Evolutionary conservation across 2,888 invertebrate genomes (phyloP).

Genomic region (Neoscelio sp.): DNA sequence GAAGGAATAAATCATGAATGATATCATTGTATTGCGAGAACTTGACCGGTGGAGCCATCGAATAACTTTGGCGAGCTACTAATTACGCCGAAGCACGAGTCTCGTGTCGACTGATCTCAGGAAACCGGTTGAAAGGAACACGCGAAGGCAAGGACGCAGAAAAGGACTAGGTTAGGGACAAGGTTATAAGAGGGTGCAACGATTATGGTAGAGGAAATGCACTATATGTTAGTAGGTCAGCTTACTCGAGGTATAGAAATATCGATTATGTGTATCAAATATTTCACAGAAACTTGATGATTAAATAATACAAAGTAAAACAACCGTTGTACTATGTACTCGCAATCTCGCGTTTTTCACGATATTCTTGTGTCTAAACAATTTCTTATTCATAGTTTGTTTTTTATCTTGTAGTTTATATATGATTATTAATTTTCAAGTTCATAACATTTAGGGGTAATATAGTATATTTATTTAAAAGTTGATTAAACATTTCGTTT

Average conservation of each 20-base stretch:
- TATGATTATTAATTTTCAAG: no score
- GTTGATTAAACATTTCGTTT: no score
- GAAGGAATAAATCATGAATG: slow-evolving; percentile 42
- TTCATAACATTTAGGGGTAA: no score
- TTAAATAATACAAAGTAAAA: slow-evolving; percentile 48
- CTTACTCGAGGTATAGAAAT: slow-evolving; percentile 53
- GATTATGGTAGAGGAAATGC: slow-evolving; percentile 60
- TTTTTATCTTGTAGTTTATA: no score
- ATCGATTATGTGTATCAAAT: slow-evolving; percentile 60
- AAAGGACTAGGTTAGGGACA: slow-evolving; percentile 69
- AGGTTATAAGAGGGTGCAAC: slow-evolving; percentile 68
- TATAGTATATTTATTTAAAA: no score
- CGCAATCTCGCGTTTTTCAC: no score
- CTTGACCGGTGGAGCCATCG: slow-evolving; percentile 59
- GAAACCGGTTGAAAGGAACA: slow-evolving; percentile 64
- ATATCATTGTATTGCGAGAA: slow-evolving; percentile 31
- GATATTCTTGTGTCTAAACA: no score
- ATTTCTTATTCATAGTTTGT: no score
- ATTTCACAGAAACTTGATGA: slow-evolving; percentile 38
- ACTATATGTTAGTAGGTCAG: slow-evolving; percentile 64
- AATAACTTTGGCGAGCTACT: slow-evolving; percentile 54
- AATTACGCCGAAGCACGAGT: slow-evolving; percentile 61
- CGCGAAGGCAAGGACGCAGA: slow-evolving; percentile 65
- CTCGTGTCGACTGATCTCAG: slow-evolving; percentile 66
- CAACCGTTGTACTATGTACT: no score